Evolutionary conservation across 2,113 vertebrate species (phyloP).

Genomic region (Rhegmatorhina hoffmannsi): DNA sequence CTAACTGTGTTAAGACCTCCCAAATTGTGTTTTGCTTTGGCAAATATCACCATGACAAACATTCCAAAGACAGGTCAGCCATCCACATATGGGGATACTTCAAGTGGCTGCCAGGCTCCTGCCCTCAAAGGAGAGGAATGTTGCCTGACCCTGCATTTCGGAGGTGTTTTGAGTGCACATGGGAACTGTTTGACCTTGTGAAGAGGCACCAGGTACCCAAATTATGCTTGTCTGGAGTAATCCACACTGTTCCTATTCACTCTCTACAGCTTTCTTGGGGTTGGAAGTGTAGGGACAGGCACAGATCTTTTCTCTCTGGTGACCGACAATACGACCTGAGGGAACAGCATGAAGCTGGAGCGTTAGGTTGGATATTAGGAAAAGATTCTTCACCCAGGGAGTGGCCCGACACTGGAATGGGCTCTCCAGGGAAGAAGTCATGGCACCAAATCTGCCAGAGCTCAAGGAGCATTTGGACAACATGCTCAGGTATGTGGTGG

Average conservation of each 20-base stretch:
- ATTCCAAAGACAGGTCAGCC: not conserved
- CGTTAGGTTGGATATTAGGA: not conserved
- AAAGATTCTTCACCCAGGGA: not conserved
- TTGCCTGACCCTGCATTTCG: not conserved
- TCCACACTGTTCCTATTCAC: accelerated
- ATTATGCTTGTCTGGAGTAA: not conserved
- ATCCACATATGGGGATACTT: accelerated
- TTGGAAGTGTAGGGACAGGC: not conserved
- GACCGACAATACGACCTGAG: not conserved
- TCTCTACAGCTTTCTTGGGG: not conserved
- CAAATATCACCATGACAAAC: not conserved
- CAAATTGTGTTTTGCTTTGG: not conserved
- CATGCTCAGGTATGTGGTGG: not conserved
- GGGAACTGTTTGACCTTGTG: not conserved
- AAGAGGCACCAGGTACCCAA: not conserved
- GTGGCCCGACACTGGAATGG: not conserved
- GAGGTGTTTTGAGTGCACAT: not conserved
- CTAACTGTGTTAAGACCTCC: not conserved
- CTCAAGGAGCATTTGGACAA: not conserved
- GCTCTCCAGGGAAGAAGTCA: not conserved
- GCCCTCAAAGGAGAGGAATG: not conserved
- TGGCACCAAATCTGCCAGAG: not conserved
- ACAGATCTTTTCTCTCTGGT: not conserved
- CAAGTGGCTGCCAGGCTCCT: not conserved
- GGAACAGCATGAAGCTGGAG: not conserved